phyloP scores from a whole-genome alignment of 2,113 vertebrate genomes.

The Lagenorhynchus albirostris region DNA sequence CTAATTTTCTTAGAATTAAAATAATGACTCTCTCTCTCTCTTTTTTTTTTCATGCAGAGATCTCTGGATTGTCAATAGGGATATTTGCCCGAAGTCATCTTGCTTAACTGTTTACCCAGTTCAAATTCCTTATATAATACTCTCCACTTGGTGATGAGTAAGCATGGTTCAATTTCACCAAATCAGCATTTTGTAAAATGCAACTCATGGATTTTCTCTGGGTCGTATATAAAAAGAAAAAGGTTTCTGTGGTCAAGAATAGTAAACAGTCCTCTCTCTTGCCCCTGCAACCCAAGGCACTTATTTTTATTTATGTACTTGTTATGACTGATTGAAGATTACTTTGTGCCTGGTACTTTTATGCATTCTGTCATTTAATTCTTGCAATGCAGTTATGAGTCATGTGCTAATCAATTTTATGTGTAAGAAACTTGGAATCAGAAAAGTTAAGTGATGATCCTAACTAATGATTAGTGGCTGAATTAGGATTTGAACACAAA shows the following conservation, averaged over 20 bases:
- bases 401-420: background rate
- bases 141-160: background rate
- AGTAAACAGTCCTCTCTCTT: background rate
- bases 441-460: background rate
- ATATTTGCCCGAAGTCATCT: background rate
- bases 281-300: background rate
- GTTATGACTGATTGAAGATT: background rate
- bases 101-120: background rate
- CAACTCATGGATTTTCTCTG: background rate
- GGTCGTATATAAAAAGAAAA: background rate
- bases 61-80: background rate
- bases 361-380: background rate
- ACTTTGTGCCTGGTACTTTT: background rate
- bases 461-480: background rate
- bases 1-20: slow-evolving; percentile 11
- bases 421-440: background rate
- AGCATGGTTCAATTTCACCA: background rate
- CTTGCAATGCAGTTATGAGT: background rate
- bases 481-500: background rate
- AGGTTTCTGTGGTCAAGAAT: background rate
- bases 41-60: background rate
- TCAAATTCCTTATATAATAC: background rate
- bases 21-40: background rate
- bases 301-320: slow-evolving; percentile 4
- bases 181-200: background rate